These are phyloP conservation scores for Willisornis vidua DNA, from an alignment of 2,113 vertebrate genomes.

Conservation along the genomic window DNA sequence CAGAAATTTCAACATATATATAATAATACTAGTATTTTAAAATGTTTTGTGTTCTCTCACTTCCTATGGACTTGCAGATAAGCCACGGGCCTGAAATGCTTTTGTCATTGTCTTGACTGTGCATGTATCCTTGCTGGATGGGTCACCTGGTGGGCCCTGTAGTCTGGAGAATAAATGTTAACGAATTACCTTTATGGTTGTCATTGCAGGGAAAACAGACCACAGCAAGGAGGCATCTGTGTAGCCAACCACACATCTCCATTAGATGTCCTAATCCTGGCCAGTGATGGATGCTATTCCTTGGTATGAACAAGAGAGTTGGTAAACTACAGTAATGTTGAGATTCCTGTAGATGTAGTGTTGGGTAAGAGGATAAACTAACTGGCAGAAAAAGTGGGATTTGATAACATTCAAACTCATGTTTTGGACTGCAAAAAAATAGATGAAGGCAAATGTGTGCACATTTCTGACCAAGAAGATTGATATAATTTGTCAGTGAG, in stretches of 20 bases:
- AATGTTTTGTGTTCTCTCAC: neutral
- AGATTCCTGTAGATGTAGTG: neutral
- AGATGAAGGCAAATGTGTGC: neutral
- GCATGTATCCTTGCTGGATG: neutral
- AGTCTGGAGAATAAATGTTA: neutral
- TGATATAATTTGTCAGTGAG: neutral
- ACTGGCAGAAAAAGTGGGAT: neutral
- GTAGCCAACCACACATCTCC: slow-evolving; percentile 56
- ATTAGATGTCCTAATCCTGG: slow-evolving; percentile 50
- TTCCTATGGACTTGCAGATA: neutral
- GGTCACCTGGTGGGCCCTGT: neutral
- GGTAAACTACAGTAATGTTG: neutral
- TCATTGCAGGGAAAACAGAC: slow-evolving; percentile 46
- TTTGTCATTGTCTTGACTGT: neutral
- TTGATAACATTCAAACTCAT: neutral
- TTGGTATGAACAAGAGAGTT: slow-evolving; percentile 30
- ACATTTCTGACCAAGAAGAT: neutral
- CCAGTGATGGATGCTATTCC: slow-evolving; percentile 50
- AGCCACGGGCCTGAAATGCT: neutral
- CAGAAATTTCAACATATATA: neutral
- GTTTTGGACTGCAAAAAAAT: neutral
- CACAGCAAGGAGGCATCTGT: slow-evolving; percentile 30
- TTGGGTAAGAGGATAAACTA: neutral
- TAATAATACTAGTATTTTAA: neutral
- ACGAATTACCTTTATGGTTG: neutral